Conservation (phyloP, 2,113 vertebrate genomes). For the Egretta garzetta region DNA sequence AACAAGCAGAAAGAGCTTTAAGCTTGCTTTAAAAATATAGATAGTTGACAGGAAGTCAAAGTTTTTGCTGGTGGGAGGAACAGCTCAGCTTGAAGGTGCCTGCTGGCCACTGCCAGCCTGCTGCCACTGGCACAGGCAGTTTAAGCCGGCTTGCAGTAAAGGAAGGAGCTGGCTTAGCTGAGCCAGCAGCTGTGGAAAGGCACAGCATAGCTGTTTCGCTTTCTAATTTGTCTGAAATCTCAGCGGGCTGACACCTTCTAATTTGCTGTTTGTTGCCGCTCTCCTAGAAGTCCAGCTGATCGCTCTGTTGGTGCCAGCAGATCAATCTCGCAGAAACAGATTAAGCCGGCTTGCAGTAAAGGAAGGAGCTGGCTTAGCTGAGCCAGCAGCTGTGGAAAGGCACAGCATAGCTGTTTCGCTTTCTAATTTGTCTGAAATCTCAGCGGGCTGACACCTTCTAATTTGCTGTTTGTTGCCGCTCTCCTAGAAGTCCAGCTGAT, state of each 20-base stretch:
- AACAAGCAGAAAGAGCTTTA: background rate
- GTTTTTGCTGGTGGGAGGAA: background rate
- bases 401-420: accelerated
- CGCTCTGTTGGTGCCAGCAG: slow-evolving; percentile 10
- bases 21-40: background rate
- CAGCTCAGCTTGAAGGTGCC: background rate
- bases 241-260: slow-evolving; percentile 22
- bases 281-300: slow-evolving; percentile 44
- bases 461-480: slow-evolving; percentile 44
- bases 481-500: slow-evolving; percentile 44
- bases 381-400: background rate
- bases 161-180: background rate
- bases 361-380: background rate
- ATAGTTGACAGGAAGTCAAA: background rate
- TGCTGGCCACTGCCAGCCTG: accelerated
- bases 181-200: background rate
- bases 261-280: slow-evolving; percentile 44
- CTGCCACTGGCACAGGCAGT: background rate
- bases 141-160: background rate
- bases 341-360: background rate
- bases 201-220: accelerated
- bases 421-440: slow-evolving; percentile 26
- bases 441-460: slow-evolving; percentile 22
- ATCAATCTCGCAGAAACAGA: slow-evolving; percentile 40
- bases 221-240: slow-evolving; percentile 26